These are phyloP conservation scores for Ceratotherium simum DNA, from an alignment of 2,113 vertebrate genomes.

Conservation along the genomic window DNA sequence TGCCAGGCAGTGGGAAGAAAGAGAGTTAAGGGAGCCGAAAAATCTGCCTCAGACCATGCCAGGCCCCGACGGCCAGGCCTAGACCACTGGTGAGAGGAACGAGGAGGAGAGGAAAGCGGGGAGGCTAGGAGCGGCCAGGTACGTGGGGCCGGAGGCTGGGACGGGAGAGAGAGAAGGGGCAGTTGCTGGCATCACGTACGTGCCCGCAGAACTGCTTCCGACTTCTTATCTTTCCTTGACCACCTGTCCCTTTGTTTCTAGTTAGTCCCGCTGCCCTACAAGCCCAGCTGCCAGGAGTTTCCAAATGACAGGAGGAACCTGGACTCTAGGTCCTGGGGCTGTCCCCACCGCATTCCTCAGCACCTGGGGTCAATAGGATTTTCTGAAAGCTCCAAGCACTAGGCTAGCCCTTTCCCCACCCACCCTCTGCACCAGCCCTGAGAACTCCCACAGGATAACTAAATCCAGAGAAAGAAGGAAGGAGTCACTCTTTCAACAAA, in stretches of 20 bases:
- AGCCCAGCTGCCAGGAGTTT: neutral
- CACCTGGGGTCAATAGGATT: accelerated
- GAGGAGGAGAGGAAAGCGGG: too few relatives aligned
- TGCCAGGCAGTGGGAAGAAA: neutral
- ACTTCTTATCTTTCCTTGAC: neutral
- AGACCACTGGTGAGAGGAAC: neutral
- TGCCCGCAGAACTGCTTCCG: neutral
- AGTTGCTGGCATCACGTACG: accelerated
- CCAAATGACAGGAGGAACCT: neutral
- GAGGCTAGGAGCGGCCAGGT: neutral
- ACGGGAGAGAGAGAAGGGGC: accelerated
- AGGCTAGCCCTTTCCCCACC: neutral
- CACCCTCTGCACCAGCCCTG: neutral
- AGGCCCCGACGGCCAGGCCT: neutral
- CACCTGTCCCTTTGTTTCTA: neutral
- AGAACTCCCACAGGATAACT: neutral
- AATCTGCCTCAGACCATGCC: accelerated
- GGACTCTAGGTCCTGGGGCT: neutral
- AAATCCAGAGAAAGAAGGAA: neutral
- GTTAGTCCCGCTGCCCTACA: neutral
- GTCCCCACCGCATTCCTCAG: neutral
- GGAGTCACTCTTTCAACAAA: neutral
- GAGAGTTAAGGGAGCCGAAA: neutral
- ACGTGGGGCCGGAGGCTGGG: neutral
- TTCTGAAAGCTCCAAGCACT: neutral